These are phyloP conservation scores for Cyprinus carpio DNA, from an alignment of 2,113 vertebrate species.

Conservation along the genomic window DNA sequence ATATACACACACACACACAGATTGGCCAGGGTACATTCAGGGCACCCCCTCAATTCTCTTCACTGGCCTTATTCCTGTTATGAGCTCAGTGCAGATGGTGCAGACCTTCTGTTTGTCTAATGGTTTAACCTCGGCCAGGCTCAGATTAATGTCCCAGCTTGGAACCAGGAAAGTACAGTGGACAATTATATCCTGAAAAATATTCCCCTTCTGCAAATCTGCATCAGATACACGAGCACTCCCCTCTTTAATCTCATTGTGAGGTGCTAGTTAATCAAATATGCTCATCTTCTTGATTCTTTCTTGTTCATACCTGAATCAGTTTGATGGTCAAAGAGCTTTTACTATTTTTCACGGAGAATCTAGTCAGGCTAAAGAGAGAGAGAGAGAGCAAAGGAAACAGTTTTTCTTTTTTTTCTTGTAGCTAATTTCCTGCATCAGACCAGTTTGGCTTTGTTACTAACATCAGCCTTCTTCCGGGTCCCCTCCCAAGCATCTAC, in stretches of 20 bases:
- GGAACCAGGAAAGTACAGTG: not conserved
- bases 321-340: not conserved
- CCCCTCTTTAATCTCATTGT: not conserved
- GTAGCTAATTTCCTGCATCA: slow-evolving; percentile 4
- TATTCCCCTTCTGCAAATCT: not conserved
- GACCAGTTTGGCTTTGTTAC: slow-evolving; percentile 39
- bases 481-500: slow-evolving; percentile 52
- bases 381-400: not conserved
- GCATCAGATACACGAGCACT: not conserved
- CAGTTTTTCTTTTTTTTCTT: not conserved
- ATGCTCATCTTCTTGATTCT: not conserved
- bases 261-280: not conserved
- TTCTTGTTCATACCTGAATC: not conserved
- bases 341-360: not conserved
- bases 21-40: not conserved
- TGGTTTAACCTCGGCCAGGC: slow-evolving; percentile 51
- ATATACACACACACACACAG: not conserved
- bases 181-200: slow-evolving; percentile 5
- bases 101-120: slow-evolving; percentile 41
- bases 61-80: slow-evolving; percentile 11
- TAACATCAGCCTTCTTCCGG: slow-evolving; percentile 7
- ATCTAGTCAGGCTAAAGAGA: not conserved
- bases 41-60: not conserved
- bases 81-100: slow-evolving; percentile 55
- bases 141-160: slow-evolving; percentile 44